These are phyloP conservation scores for Hirtodrosophila alboralis DNA, from an alignment of 2,888 invertebrate genomes.

Conservation along the genomic window DNA sequence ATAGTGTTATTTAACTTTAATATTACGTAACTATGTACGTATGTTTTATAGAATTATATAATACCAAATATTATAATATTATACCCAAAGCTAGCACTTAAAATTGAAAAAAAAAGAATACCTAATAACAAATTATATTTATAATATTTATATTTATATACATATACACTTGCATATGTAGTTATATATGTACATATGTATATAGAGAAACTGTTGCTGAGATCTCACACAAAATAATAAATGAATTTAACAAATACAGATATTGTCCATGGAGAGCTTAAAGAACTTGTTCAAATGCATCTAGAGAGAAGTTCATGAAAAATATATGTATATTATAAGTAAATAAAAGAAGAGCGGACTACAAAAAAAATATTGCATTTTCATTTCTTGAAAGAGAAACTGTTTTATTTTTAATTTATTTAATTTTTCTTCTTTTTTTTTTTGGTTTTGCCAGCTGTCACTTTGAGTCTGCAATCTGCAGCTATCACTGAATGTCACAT, in stretches of 20 bases:
- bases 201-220: constrained; percentile 26
- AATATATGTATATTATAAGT: neutral
- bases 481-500: constrained; percentile 59
- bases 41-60: too few species aligned
- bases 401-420: too few species aligned
- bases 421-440: too few species aligned
- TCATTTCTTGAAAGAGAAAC: too few species aligned
- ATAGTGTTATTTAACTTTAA: too few species aligned
- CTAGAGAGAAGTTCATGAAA: constrained; percentile 29
- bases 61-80: constrained; percentile 6
- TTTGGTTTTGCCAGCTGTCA: too few species aligned
- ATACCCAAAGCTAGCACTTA: constrained; percentile 11
- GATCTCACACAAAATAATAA: constrained; percentile 8
- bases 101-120: constrained; percentile 2
- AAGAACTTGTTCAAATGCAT: constrained; percentile 22
- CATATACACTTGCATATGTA: constrained; percentile 18
- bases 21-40: too few species aligned
- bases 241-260: constrained; percentile 4
- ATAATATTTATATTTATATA: constrained; percentile 10
- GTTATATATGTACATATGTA: constrained; percentile 19
- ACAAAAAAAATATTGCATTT: too few species aligned
- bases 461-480: constrained; percentile 18
- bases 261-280: constrained; percentile 34
- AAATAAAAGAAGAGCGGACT: constrained; percentile 16
- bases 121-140: constrained; percentile 32